These are phyloP conservation scores for Parasteatoda lunata DNA, from an alignment of 2,888 invertebrate species.

Conservation along the genomic window DNA sequence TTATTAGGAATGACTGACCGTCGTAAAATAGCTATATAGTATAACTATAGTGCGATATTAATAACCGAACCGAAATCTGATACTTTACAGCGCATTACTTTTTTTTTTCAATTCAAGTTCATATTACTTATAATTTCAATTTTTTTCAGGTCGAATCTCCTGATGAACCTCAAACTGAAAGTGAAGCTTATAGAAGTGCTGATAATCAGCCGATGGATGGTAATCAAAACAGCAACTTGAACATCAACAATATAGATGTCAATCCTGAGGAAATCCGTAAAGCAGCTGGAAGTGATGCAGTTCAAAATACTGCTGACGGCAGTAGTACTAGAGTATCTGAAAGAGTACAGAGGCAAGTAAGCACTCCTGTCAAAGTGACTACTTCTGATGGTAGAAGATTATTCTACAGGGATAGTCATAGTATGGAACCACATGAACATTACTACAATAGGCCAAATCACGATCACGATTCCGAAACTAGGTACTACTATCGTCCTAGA, in stretches of 20 bases:
- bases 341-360: not conserved
- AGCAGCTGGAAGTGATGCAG: not conserved
- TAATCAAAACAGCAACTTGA: slow-evolving; percentile 12
- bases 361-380: not conserved
- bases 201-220: not conserved
- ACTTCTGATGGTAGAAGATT: slow-evolving; percentile 15
- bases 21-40: too few species aligned
- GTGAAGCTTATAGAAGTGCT: not conserved
- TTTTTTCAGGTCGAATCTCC: not conserved
- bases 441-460: slow-evolving; percentile 21
- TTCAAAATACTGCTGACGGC: not conserved
- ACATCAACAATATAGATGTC: slow-evolving; percentile 49
- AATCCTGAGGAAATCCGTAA: slow-evolving; percentile 46
- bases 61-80: too few species aligned
- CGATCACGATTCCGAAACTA: slow-evolving; percentile 46
- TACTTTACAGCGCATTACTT: too few species aligned
- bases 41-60: too few species aligned
- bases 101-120: too few species aligned
- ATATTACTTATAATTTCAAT: not conserved
- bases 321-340: not conserved
- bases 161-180: not conserved
- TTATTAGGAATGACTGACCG: too few species aligned
- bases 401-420: slow-evolving; percentile 21
- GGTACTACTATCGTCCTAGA: not conserved
- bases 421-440: slow-evolving; percentile 22